Evolutionary conservation across 2,888 invertebrate genomes (phyloP).

Genomic region (Xylota segnis): DNA sequence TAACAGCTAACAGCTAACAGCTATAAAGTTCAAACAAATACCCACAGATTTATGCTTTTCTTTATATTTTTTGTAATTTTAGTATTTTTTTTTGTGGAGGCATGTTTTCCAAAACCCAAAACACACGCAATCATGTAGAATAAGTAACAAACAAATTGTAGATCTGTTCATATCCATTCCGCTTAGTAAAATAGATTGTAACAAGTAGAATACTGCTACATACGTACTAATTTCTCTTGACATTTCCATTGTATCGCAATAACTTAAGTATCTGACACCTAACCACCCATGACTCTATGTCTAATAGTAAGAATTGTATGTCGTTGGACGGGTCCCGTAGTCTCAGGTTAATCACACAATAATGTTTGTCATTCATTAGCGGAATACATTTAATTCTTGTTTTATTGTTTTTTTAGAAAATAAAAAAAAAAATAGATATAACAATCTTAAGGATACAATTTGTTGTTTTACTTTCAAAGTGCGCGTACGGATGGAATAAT

Average conservation of each 20-base stretch:
- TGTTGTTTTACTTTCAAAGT: slow-evolving; percentile 20
- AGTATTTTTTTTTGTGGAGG: slow-evolving; percentile 10
- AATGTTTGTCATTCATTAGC: slow-evolving; percentile 34
- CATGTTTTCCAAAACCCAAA: too few species aligned
- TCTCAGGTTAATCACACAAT: slow-evolving; percentile 46
- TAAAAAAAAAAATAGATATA: slow-evolving; percentile 35
- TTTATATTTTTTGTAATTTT: not conserved
- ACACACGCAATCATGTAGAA: slow-evolving; percentile 57
- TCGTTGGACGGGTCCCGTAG: slow-evolving; percentile 20
- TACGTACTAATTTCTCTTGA: not conserved
- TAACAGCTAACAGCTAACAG: slow-evolving; percentile 36
- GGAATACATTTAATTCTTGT: slow-evolving; percentile 42
- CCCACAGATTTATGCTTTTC: not conserved
- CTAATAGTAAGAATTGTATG: slow-evolving; percentile 42
- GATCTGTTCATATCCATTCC: slow-evolving; percentile 45
- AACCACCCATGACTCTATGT: slow-evolving; percentile 62
- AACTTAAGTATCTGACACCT: slow-evolving; percentile 22
- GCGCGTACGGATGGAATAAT: slow-evolving; percentile 52
- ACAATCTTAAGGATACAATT: slow-evolving; percentile 14
- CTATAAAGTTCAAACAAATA: slow-evolving; percentile 59
- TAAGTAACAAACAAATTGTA: slow-evolving; percentile 51
- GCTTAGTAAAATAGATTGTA: slow-evolving; percentile 28
- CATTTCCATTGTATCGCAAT: slow-evolving; percentile 34
- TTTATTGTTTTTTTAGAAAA: slow-evolving; percentile 33
- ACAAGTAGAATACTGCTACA: not conserved